Base-by-base conservation (phyloP, 2,113 vertebrate genomes). In the Rynchops niger region DNA sequence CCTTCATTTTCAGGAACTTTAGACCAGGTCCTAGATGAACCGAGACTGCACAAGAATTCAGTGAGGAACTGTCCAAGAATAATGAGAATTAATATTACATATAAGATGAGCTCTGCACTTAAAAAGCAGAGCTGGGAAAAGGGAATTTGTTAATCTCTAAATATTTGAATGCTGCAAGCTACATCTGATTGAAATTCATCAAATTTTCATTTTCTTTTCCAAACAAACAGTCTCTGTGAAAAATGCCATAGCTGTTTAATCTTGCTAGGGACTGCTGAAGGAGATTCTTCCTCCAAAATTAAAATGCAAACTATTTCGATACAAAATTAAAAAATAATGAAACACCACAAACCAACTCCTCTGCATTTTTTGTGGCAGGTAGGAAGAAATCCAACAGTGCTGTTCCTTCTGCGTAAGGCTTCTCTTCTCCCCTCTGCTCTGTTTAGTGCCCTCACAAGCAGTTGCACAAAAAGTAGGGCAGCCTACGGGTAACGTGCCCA, bases 131-230 rank as follows among this genome's bases (percentile, higher is more conserved):
- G 45, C 67, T 93, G 82, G 71, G 88, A 74, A 93, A 96, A 93
- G 55, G 30, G 76, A 95, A 90, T 90, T 93, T 94, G 90, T 81
- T 94, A 90, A 97, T 94, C 56, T 88, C 91, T 96, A 95, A 97
- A 92, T 97, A 97, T 97, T 96, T 93, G 92, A 97, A 90, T 71
- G 79, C 88, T 96, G 79, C 56, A 94, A 94, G 92, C 93, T 94
- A 96, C 86, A 90, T 77, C 85, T 90, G 88, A 92, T 86, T 67
- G 79, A 93, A 97, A 94, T 95, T 96, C 63, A 92, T 94, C 92
- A 94, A 90, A 93, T 88, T 93, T 97, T 90, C 82, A 90, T 95
- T 95, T 97, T 93, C 86, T 97, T 96, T 93, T 95, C 76, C 49
- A 97, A 96, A 95, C 65, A 97, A 92, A 96, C 82, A 94, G 71